phyloP scores from a whole-genome alignment of 2,888 invertebrate species.

The Himalopsyche tibetana region DNA sequence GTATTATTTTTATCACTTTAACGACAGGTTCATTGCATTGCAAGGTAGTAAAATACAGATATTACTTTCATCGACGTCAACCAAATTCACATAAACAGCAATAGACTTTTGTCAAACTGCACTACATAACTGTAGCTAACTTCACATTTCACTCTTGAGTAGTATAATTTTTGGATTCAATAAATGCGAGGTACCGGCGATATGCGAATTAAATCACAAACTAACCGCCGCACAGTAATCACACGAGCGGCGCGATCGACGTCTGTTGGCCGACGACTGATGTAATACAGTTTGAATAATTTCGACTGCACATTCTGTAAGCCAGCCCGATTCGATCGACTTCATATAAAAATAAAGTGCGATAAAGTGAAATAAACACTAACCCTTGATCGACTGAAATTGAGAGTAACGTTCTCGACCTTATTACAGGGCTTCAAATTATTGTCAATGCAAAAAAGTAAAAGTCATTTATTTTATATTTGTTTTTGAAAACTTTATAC shows the following conservation, averaged over 20 bases:
- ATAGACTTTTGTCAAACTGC: not conserved
- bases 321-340: not conserved
- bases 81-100: not conserved
- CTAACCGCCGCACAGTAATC: not conserved
- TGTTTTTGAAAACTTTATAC: too few relatives aligned
- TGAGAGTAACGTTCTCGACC: too few relatives aligned
- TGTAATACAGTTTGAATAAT: not conserved
- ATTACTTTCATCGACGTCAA: too few relatives aligned
- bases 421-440: too few relatives aligned
- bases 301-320: conserved; percentile 14
- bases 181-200: not conserved
- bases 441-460: too few relatives aligned
- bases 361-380: not conserved
- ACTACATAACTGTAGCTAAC: not conserved
- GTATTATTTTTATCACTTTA: too few relatives aligned
- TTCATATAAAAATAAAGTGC: not conserved
- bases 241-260: not conserved
- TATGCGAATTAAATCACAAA: not conserved
- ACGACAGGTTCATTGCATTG: too few relatives aligned
- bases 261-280: not conserved
- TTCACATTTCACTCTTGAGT: not conserved
- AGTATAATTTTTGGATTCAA: not conserved
- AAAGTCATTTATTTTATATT: too few relatives aligned
- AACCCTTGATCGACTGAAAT: not conserved
- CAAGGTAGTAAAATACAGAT: too few relatives aligned